Percentiles rank a stretch among this genome's conserved stretches.
These are phyloP conservation scores for Agonum fuliginosum DNA, from an alignment of 2,888 invertebrate genomes.

Conservation along the genomic window DNA sequence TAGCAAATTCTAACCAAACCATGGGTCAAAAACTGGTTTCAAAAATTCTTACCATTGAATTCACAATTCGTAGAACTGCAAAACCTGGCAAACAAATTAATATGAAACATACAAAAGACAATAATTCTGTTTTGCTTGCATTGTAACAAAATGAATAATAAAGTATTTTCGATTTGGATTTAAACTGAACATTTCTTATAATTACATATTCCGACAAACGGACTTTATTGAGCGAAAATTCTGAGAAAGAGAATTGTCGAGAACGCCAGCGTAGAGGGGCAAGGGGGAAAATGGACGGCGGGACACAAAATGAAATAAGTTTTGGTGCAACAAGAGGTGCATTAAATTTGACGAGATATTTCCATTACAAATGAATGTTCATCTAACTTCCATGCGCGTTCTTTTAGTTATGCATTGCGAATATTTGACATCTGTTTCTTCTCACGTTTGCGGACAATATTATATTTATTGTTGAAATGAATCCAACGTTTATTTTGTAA, in stretches of 20 bases:
- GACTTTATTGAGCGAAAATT: conserved; percentile 41
- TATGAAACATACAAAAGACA: too few species aligned
- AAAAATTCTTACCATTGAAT: too few species aligned
- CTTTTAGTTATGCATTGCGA: conserved; percentile 26
- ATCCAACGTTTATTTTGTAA: too few species aligned
- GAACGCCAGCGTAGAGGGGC: not conserved
- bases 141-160: conserved; percentile 16
- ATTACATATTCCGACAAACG: conserved; percentile 21
- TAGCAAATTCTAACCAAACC: too few species aligned
- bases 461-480: too few species aligned
- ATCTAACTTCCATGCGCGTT: conserved; percentile 24
- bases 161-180: conserved; percentile 28
- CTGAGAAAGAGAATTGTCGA: conserved; percentile 1
- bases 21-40: too few species aligned
- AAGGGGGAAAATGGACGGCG: not conserved
- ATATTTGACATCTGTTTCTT: conserved; percentile 26
- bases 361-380: conserved; percentile 43
- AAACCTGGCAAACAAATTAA: not conserved
- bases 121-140: not conserved
- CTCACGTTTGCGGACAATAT: conserved; percentile 21
- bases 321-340: conserved; percentile 44
- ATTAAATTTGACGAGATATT: conserved; percentile 48
- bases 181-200: conserved; percentile 25
- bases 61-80: too few species aligned
- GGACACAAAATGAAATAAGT: conserved; percentile 25